Conservation (phyloP, 2,888 invertebrate species). For the Agrochola macilenta region DNA sequence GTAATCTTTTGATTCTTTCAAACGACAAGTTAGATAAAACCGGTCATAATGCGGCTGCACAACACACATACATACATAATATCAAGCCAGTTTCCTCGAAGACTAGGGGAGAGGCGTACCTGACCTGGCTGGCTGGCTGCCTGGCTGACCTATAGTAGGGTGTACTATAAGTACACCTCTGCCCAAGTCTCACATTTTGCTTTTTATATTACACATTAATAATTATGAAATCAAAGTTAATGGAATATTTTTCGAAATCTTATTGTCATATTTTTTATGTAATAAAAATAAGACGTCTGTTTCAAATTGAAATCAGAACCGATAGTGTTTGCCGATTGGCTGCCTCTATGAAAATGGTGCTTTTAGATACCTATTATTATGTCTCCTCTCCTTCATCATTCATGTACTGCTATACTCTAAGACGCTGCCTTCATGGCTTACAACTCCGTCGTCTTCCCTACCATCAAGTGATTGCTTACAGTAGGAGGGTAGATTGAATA, state of each 20-base stretch:
- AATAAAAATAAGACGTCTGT: background rate
- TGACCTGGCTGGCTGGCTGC: too few species aligned
- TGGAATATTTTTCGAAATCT: background rate
- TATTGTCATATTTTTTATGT: background rate
- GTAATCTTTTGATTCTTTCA: background rate
- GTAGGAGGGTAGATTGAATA: slow-evolving; percentile 87
- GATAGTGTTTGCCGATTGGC: background rate
- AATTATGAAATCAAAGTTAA: background rate
- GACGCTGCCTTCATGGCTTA: slow-evolving; percentile 70
- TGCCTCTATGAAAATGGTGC: background rate
- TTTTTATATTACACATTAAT: background rate
- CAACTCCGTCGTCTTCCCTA: slow-evolving; percentile 68
- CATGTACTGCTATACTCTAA: background rate
- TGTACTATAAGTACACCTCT: background rate
- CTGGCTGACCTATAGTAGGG: too few species aligned
- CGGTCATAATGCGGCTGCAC: background rate
- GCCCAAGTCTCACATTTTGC: background rate
- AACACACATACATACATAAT: background rate
- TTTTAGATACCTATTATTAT: background rate
- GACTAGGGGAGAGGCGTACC: background rate
- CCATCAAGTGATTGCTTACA: slow-evolving; percentile 85
- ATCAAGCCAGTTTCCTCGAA: background rate
- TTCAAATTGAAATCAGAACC: background rate
- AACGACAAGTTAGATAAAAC: background rate
- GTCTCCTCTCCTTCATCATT: background rate